Evolutionary conservation across 2,797 vertebrate genomes (phyloP).

Genomic region (Acrossocheilus wenchowensis): DNA sequence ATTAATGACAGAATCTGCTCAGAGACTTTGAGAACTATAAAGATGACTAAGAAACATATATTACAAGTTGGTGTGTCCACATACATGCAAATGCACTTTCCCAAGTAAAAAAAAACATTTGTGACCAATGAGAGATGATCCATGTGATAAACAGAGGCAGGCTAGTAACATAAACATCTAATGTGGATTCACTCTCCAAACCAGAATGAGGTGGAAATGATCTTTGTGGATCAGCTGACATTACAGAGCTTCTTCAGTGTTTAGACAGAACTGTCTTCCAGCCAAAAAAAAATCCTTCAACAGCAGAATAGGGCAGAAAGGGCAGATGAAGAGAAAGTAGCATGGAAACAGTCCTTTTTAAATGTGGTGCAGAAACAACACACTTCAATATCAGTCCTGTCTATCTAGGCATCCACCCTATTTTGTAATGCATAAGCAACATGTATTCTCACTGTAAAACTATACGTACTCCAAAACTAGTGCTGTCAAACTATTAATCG

Average conservation of each 20-base stretch:
- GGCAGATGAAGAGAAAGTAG: background rate
- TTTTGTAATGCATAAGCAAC: background rate
- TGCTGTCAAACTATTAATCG: no score
- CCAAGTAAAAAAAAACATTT: conserved; percentile 1
- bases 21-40: conserved; percentile 1
- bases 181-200: conserved; percentile 24
- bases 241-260: conserved; percentile 25
- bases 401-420: background rate
- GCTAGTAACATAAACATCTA: conserved; percentile 23
- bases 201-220: background rate
- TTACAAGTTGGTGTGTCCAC: background rate
- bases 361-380: background rate
- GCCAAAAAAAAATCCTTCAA: background rate
- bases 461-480: background rate
- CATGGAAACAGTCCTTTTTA: background rate
- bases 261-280: conserved; percentile 22
- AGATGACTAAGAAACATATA: conserved; percentile 19
- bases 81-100: background rate
- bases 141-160: conserved; percentile 3
- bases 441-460: background rate
- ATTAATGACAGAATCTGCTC: conserved; percentile 9
- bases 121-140: conserved; percentile 23
- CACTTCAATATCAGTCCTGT: background rate
- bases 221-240: conserved; percentile 31
- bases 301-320: background rate